Percentiles rank a stretch among this genome's conserved stretches.
phyloP scores from a whole-genome alignment of 2,888 invertebrate species.

The Acrocyrtus sp. region DNA sequence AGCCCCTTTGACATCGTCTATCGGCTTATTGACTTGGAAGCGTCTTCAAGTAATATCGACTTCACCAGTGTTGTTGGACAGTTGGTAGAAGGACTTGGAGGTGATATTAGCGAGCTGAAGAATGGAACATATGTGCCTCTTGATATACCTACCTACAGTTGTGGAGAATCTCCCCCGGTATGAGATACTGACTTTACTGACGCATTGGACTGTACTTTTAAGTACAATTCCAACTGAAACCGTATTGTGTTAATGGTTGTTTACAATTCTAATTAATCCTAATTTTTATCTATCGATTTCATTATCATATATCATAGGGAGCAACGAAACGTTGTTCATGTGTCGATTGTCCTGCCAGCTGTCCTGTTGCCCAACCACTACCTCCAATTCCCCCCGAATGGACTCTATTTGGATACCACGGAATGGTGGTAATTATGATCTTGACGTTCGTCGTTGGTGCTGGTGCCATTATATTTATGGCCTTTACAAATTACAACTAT shows the following conservation, averaged over 20 bases:
- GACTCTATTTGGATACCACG: conserved; percentile 76
- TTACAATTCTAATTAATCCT: too few species aligned
- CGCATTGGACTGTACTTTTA: too few species aligned
- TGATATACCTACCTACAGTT: conserved; percentile 49
- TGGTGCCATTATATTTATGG: conserved; percentile 50
- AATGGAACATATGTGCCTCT: conserved; percentile 29
- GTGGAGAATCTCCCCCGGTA: conserved; percentile 55
- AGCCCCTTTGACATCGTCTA: conserved; percentile 75
- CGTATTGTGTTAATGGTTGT: too few species aligned
- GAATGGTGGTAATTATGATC: conserved; percentile 74
- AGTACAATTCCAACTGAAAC: too few species aligned
- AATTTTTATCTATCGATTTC: not conserved
- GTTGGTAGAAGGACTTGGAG: conserved; percentile 32
- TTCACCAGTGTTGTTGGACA: conserved; percentile 21
- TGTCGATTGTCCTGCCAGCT: conserved; percentile 84
- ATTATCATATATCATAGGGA: conserved; percentile 66
- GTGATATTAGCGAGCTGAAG: conserved; percentile 40
- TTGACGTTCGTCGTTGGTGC: conserved; percentile 57
- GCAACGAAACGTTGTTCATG: conserved; percentile 83
- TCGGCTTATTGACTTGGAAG: conserved; percentile 61
- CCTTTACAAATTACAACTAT: conserved; percentile 53
- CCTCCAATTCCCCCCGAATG: conserved; percentile 76
- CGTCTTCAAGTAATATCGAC: conserved; percentile 5
- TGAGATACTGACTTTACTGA: too few species aligned
- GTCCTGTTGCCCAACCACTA: conserved; percentile 79